A percentile compares a stretch with the other conserved stretches of the same genome.
Evolutionary conservation across 2,797 vertebrate species (phyloP).

Genomic region (Lacerta agilis): DNA sequence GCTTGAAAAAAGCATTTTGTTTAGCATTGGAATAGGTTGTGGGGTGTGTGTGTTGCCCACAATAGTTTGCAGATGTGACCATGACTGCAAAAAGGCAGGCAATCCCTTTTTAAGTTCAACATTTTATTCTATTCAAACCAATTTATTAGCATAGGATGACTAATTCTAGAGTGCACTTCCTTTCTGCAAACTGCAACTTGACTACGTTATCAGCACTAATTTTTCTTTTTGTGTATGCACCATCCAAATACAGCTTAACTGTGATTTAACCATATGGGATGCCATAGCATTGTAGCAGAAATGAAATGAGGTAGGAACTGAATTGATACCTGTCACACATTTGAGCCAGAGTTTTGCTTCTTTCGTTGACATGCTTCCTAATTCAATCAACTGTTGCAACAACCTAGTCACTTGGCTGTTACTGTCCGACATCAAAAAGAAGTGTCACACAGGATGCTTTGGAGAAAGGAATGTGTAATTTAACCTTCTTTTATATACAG

Average conservation of each 20-base stretch:
- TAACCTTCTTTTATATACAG: conserved; percentile 69
- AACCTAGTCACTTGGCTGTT: neutral
- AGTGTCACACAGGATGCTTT: neutral
- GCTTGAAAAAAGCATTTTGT: no score
- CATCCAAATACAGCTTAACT: neutral
- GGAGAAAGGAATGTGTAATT: neutral
- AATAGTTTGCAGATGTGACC: no score
- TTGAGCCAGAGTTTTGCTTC: neutral
- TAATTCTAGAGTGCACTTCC: neutral
- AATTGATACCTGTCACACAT: neutral
- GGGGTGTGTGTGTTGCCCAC: no score
- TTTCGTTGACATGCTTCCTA: neutral
- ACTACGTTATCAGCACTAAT: neutral
- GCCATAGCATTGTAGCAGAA: neutral
- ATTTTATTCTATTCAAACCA: neutral
- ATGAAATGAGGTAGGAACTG: neutral
- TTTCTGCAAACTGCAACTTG: neutral
- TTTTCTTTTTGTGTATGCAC: neutral
- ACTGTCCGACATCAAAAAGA: neutral
- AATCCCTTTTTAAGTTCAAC: neutral
- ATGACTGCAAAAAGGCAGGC: no score
- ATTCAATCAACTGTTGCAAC: neutral
- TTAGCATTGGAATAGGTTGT: no score
- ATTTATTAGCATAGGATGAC: neutral
- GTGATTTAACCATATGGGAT: no score